Conservation (phyloP, 2,797 vertebrate species). For the Pangasius sanitwongsei region DNA sequence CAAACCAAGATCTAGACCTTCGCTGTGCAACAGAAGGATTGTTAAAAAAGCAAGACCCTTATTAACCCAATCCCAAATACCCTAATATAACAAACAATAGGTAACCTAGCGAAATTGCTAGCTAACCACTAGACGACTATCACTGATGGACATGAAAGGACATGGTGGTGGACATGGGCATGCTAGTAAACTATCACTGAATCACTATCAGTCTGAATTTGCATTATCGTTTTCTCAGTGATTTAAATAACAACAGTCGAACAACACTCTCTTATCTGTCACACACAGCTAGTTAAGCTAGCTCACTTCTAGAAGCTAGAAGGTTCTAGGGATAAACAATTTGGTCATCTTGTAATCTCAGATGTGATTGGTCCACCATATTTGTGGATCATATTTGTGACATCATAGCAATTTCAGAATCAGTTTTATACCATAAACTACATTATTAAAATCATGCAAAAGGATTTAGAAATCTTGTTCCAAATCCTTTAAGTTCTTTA, state of each 20-base stretch:
- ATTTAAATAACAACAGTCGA: background rate
- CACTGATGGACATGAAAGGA: background rate
- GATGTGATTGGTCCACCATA: background rate
- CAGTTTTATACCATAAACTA: background rate
- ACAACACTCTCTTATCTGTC: background rate
- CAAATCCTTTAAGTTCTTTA: background rate
- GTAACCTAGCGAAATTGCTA: background rate
- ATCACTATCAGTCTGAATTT: background rate
- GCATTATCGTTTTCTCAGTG: background rate
- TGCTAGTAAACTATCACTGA: background rate
- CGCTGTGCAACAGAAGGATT: background rate
- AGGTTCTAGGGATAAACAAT: background rate
- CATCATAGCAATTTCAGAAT: background rate
- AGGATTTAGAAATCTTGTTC: background rate
- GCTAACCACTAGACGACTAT: background rate
- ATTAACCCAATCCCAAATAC: background rate
- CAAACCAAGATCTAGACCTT: background rate
- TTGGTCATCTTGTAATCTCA: background rate
- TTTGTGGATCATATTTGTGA: background rate
- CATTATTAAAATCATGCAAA: background rate
- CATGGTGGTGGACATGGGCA: background rate
- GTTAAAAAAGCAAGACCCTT: background rate
- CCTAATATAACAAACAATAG: background rate
- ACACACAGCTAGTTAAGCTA: background rate
- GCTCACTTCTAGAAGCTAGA: background rate